Evolutionary conservation across 2,797 vertebrate genomes (phyloP).

Genomic region (Melanogrammus aeglefinus): DNA sequence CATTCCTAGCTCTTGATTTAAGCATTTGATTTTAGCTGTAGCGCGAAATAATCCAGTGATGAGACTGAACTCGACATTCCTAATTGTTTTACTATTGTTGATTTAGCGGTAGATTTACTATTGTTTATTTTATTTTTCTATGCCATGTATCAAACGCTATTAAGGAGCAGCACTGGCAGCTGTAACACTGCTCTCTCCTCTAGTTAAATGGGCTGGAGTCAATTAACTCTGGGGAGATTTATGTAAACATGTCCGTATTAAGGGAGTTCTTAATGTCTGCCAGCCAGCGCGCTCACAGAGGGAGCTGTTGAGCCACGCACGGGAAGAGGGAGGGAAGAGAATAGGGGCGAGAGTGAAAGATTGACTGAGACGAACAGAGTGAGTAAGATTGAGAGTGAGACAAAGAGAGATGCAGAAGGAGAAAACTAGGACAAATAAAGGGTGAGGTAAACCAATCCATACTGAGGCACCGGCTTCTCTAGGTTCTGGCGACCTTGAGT

Average conservation of each 20-base stretch:
- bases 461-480: not conserved
- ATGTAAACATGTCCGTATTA: slow-evolving; percentile 34
- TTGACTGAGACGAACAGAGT: slow-evolving; percentile 25
- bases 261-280: slow-evolving; percentile 27
- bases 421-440: not conserved
- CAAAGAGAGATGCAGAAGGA: not conserved
- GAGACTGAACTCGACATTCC: not conserved
- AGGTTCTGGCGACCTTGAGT: slow-evolving; percentile 27
- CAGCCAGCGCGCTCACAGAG: slow-evolving; percentile 63
- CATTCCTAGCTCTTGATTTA: too few species aligned
- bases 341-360: slow-evolving; percentile 20
- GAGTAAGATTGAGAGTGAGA: slow-evolving; percentile 22
- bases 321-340: slow-evolving; percentile 33
- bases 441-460: not conserved
- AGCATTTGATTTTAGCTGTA: not conserved
- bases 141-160: not conserved
- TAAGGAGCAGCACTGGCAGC: not conserved
- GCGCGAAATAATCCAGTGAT: not conserved
- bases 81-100: not conserved
- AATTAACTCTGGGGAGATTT: slow-evolving; percentile 27
- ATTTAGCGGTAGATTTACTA: not conserved
- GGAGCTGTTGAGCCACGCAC: slow-evolving; percentile 75
- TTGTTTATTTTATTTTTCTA: not conserved
- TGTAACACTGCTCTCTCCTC: not conserved
- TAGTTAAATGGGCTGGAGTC: slow-evolving; percentile 21